Base-by-base conservation (phyloP, 2,888 invertebrate genomes). In the Lycia hirtaria region DNA sequence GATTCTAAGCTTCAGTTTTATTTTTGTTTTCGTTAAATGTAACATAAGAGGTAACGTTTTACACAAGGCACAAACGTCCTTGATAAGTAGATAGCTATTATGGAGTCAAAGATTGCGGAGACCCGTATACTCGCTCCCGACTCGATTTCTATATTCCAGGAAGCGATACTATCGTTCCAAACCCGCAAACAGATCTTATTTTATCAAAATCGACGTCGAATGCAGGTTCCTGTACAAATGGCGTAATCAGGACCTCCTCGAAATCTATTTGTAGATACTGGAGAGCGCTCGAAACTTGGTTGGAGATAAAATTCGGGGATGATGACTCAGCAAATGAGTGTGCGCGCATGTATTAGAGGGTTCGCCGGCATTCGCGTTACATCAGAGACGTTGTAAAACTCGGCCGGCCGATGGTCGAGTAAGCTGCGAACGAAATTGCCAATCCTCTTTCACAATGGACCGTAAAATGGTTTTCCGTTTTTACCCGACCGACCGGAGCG, bases 381-480 rank as follows among this genome's bases (percentile, higher is more conserved):
- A 84, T 87, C 80, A 81, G 86, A 85, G 86, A 85, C 78, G 85
- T 80, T 86, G 86, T 88, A 87, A 88, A 89, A 88, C 83, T 87
- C 80, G 82, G 78, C 79, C 82, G 81, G 84, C 84, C 85, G 87
- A 85, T 85, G 88, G 88, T 85, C 84, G 87, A 85, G 85, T 90
- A 85, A 88, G 87, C 86, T 85, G 80, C 78, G 82, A 85, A 84
- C 88, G 86, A 89, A 91, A 92, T 91, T 91, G 91, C 87, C 91
- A 91, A 92, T 92, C 90, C 91, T 86, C 88, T 86, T 88, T 85
- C 89, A 92, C 91, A 91, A 92, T 91, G 90, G 87, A 90, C 88
- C 91, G 91, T 92, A 91, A 91, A 92, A 91, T 92, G 90, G 90
- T 89, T 89, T 91, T 85, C 90, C 91, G 90, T 91, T 91, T 91